Conservation (phyloP, 2,113 vertebrate species). For the Nerophis lumbriciformis region DNA sequence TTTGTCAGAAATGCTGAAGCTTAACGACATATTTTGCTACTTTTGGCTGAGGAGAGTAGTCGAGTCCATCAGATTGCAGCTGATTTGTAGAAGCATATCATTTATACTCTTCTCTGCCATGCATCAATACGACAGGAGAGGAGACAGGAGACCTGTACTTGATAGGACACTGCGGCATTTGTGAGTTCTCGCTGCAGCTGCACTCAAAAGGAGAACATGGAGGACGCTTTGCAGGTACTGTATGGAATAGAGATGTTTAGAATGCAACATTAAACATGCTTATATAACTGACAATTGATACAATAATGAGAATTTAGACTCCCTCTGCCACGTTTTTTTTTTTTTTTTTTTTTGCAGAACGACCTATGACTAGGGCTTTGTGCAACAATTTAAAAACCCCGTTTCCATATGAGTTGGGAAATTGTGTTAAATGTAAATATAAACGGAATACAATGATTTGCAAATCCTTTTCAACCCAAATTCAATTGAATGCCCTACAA, state of each 20-base stretch:
- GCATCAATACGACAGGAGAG: slow-evolving; percentile 22
- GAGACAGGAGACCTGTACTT: slow-evolving; percentile 14
- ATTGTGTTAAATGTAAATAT: too few species aligned
- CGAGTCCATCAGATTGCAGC: slow-evolving; percentile 26
- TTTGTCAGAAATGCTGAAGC: slow-evolving; percentile 52
- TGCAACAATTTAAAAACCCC: slow-evolving; percentile 21
- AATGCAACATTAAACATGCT: too few species aligned
- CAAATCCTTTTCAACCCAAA: too few species aligned
- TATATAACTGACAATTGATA: too few species aligned
- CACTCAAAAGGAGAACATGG: slow-evolving; percentile 40
- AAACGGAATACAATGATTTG: too few species aligned
- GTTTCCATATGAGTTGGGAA: too few species aligned
- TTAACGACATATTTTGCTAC: slow-evolving; percentile 38
- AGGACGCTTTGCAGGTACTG: background rate
- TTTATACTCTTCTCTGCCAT: background rate
- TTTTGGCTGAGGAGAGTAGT: slow-evolving; percentile 19
- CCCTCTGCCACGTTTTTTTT: too few species aligned
- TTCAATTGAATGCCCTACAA: too few species aligned
- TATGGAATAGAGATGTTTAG: too few species aligned
- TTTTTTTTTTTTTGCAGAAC: background rate
- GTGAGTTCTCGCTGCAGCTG: slow-evolving; percentile 40
- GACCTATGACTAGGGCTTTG: background rate
- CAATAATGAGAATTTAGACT: too few species aligned
- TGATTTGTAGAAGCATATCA: slow-evolving; percentile 29
- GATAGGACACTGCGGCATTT: slow-evolving; percentile 28